phyloP scores from a whole-genome alignment of 2,888 invertebrate species.

The Dryadula phaetusa region DNA sequence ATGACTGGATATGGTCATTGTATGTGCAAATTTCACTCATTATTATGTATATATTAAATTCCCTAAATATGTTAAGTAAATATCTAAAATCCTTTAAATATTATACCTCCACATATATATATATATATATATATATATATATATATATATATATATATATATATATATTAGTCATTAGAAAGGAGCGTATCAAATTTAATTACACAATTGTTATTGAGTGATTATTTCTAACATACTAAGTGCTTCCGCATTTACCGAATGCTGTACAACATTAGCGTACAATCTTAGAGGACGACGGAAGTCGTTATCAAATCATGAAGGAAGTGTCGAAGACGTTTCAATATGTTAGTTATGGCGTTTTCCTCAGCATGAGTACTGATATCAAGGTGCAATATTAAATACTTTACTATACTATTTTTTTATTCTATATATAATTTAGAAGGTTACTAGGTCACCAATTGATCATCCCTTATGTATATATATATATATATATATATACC shows the following conservation, averaged over 20 bases:
- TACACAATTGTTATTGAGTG: conserved; percentile 46
- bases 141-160: too few species aligned
- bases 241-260: conserved; percentile 67
- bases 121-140: too few species aligned
- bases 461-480: too few species aligned
- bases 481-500: too few species aligned
- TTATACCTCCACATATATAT: too few species aligned
- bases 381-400: conserved; percentile 28
- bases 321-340: conserved; percentile 66
- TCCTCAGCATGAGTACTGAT: conserved; percentile 49
- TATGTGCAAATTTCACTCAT: conserved; percentile 66
- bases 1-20: conserved; percentile 55
- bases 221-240: conserved; percentile 57
- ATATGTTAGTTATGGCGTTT: conserved; percentile 51
- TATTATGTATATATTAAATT: conserved; percentile 57
- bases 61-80: conserved; percentile 26
- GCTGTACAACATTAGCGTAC: conserved; percentile 69
- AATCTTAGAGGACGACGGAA: conserved; percentile 77
- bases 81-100: too few species aligned
- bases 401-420: too few species aligned
- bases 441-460: too few species aligned
- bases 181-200: conserved; percentile 6
- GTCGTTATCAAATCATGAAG: conserved; percentile 80
- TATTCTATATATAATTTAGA: too few species aligned
- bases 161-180: too few species aligned